Percentiles rank a stretch among this genome's conserved stretches.
Conservation (phyloP, 2,797 vertebrate genomes). For the Myotis pilosus region DNA sequence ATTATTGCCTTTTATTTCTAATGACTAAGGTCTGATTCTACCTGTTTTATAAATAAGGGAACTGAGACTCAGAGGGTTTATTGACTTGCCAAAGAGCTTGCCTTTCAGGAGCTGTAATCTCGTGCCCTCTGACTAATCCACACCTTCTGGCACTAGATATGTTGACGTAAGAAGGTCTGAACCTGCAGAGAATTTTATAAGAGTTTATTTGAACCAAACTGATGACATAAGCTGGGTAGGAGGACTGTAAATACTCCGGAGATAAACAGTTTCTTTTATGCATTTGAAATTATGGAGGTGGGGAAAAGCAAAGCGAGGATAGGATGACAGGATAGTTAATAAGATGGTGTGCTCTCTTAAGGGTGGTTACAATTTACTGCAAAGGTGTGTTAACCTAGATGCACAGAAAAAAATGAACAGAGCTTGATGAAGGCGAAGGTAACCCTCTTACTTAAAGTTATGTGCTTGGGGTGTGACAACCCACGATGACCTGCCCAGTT, state of each 20-base stretch:
- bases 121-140: conserved; percentile 16
- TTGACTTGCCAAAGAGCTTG: background rate
- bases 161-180: background rate
- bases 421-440: background rate
- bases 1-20: background rate
- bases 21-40: conserved; percentile 24
- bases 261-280: background rate
- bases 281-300: background rate
- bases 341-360: background rate
- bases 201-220: background rate
- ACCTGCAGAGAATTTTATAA: background rate
- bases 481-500: background rate
- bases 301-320: background rate
- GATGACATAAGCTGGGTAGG: background rate
- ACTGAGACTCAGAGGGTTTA: background rate
- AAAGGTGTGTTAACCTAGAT: background rate
- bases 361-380: background rate
- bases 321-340: background rate
- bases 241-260: background rate
- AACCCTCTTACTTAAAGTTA: background rate
- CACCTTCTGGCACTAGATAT: background rate
- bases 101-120: background rate
- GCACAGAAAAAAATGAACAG: background rate
- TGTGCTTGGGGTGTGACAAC: background rate
- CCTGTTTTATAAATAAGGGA: background rate